These are phyloP conservation scores for Chauna torquata DNA, from an alignment of 2,113 vertebrate genomes.

Conservation along the genomic window DNA sequence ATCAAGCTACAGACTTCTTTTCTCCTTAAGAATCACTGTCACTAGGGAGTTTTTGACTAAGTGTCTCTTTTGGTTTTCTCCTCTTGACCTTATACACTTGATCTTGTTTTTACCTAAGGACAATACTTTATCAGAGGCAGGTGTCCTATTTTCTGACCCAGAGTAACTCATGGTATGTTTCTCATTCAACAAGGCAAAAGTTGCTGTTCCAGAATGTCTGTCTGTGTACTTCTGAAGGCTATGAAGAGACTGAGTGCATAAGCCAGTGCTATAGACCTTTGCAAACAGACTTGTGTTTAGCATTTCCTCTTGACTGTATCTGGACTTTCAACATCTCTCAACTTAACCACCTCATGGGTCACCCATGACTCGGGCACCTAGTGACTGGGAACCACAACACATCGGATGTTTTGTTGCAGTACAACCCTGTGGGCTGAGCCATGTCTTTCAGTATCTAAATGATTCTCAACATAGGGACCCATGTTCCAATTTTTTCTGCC, in stretches of 20 bases:
- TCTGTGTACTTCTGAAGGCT: fast-evolving
- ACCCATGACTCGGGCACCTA: background rate
- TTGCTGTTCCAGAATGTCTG: background rate
- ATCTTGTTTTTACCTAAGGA: background rate
- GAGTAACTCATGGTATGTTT: background rate
- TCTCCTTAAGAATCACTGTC: background rate
- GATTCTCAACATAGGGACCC: background rate
- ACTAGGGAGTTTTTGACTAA: background rate
- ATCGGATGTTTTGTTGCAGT: background rate
- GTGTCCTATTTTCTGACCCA: fast-evolving
- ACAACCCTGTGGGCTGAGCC: background rate
- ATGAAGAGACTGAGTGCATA: background rate
- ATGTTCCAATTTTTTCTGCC: background rate
- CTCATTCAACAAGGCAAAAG: background rate
- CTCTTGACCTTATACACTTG: background rate
- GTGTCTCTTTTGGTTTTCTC: background rate
- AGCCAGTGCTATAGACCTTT: background rate
- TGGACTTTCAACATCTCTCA: background rate
- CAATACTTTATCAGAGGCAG: background rate
- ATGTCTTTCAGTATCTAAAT: background rate
- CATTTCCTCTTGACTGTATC: background rate
- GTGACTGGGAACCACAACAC: background rate
- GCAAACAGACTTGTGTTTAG: background rate
- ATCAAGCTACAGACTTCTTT: background rate
- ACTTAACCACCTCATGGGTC: background rate